Evolutionary conservation across 2,797 vertebrate genomes (phyloP), one percentile per base, ranked within the genome.

Genomic region (Heterohyrax brucei): DNA sequence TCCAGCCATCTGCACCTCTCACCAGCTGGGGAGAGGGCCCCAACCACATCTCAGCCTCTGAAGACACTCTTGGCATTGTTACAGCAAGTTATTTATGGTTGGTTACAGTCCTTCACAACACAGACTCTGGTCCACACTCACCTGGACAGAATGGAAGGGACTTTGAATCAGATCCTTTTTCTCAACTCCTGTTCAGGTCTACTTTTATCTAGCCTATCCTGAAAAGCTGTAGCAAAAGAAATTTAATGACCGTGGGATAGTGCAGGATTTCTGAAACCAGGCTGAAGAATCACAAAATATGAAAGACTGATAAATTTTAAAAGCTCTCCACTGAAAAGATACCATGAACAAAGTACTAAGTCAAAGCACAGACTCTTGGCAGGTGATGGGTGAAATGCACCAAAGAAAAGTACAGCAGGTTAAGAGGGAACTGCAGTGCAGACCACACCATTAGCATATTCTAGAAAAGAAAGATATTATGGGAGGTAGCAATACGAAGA

Each of bases 1-100:
- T 46, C 77, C 84, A 62, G 73, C 87, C 89, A 96, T 66, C 86
- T 66, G 24, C 75, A 80, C n/a, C 59, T 87, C 68, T 87, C 73
- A 73, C 22, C 80, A n/a, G 33, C 62, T 76, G 80, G 46, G 66
- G 64, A 73, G 62, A 24, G 46, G 86, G 50, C 70, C 44, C 66
- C 61, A 84, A 53, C 73, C 80, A 89, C 7, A 56, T 59, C 93
- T 86, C 48, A 78, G 80, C 70, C 95, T n/a, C 79, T 61, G 44
- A 96, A 95, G 39, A 83, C 12, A 95, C 30, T 70, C 22, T 7
- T 82, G 72, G 79, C 73, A 87, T 80, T 82, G 87, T 72, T 62
- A 87, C 26, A 93, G 16, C 21, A 94, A 89, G 24, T n/a, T 50
- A 89, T 48, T 87, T 94, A 88, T 62, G 78, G 68, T 50, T 72